Base-by-base conservation (phyloP, 1,140 invertebrate genomes). In the Zelostemma sp. region DNA sequence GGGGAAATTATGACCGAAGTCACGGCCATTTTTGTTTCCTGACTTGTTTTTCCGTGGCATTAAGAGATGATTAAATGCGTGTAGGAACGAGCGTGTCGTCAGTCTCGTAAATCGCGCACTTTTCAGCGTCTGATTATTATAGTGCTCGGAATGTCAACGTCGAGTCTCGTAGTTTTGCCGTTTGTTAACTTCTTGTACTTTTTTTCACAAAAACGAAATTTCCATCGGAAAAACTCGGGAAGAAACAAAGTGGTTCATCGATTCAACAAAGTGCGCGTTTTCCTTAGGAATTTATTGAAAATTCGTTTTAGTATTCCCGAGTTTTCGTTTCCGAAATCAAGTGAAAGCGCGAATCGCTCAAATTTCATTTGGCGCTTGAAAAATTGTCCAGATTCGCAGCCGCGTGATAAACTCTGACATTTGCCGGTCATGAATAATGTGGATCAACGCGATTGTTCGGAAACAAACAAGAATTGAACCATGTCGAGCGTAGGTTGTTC, bases 361-460 rank as follows among this genome's bases (percentile, higher is more conserved):
- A 31, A 6, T 31, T 31, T 31, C 28, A 31, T 31, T 31, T 31
- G 11, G 11, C 28, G 28, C 11, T 6, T 31, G 5, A 31, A 31
- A 31, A 5, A 31, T 31, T 31, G 11, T 6, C 5, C 28, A 48
- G 19, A 33, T 18, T 55, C 35, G 54, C 53, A n/a, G n/a, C 62
- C 49, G 47, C 38, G 47, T 51, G 53, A 57, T 57, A 51, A 51
- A 68, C 59, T 58, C 54, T 48, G 58, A 58, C 59, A 62, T 54
- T 62, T 54, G 31, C 28, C 15, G 1, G 6, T 47, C 18, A 21
- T 47, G 18, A 47, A 47, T 47, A 31, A 31, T 11, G 11, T 11
- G 5, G 11, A 11, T 11, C 28, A 31, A 31, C 5, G 11, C 11
- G 28, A 31, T 31, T 11, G 5, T 5, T 31, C 11, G 28, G 28